Evolutionary conservation across 2,797 vertebrate species (phyloP).

Genomic region (Pachyuromys duprasi): DNA sequence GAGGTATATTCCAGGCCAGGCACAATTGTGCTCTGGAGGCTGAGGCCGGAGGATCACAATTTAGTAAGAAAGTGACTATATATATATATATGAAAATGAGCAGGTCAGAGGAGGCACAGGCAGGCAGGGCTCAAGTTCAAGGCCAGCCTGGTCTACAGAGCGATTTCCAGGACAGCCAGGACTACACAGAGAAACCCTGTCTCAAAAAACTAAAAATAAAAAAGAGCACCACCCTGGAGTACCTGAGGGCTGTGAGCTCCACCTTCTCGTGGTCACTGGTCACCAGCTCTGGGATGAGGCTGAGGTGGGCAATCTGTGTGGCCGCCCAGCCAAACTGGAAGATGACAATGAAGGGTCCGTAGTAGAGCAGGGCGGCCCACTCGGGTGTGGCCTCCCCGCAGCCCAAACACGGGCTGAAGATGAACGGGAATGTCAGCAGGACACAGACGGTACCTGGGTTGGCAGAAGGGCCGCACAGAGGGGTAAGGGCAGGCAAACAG

Average conservation of each 20-base stretch:
- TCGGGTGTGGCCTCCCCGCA: constrained; percentile 90
- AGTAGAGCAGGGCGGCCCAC: constrained; percentile 93
- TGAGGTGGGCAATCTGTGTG: constrained; percentile 96
- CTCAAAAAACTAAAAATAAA: not conserved
- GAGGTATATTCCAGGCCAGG: not conserved
- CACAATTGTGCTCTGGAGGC: not conserved
- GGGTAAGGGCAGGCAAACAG: not conserved
- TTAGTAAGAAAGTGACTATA: not conserved
- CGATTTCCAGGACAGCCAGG: not conserved
- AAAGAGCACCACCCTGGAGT: not conserved
- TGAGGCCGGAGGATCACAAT: not conserved
- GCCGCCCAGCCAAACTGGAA: constrained; percentile 99
- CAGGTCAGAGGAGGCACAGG: not conserved
- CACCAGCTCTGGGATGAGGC: constrained; percentile 95
- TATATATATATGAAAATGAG: not conserved
- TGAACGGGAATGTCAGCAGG: constrained; percentile 94
- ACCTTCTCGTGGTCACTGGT: constrained; percentile 93
- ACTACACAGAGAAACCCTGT: not conserved
- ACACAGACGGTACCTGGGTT: constrained; percentile 92
- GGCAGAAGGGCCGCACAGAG: not conserved
- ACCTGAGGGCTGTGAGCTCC: constrained; percentile 97
- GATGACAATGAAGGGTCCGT: constrained; percentile 93
- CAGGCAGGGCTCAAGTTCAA: not conserved
- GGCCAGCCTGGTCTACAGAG: not conserved
- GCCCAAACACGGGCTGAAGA: constrained; percentile 95